phyloP scores from a whole-genome alignment of 1,140 invertebrate genomes.

The Bursaphelenchus mucronatus region DNA sequence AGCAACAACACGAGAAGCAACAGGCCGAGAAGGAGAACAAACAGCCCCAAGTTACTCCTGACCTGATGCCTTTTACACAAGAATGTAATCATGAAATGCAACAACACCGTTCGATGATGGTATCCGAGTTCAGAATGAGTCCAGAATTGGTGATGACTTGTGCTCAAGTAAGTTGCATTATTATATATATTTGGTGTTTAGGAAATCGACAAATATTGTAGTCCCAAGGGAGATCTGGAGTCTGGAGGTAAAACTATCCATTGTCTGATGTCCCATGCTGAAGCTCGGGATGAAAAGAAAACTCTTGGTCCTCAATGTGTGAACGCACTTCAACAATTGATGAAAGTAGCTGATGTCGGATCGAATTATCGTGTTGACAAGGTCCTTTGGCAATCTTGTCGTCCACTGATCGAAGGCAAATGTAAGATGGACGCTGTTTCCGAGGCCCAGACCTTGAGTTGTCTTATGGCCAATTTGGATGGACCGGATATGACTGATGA shows the following conservation, averaged over 20 bases:
- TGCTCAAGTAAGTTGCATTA: constrained; percentile 71
- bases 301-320: constrained; percentile 49
- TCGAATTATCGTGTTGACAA: constrained; percentile 59
- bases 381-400: constrained; percentile 57
- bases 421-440: constrained; percentile 54
- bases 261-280: constrained; percentile 86
- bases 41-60: constrained; percentile 22
- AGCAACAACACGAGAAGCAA: constrained; percentile 43
- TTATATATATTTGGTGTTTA: constrained; percentile 53
- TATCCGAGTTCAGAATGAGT: constrained; percentile 85
- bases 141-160: constrained; percentile 85
- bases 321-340: constrained; percentile 44
- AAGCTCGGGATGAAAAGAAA: constrained; percentile 50
- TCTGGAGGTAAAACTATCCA: constrained; percentile 82
- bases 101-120: constrained; percentile 79
- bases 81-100: constrained; percentile 78
- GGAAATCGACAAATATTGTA: constrained; percentile 70
- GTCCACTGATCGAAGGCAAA: constrained; percentile 51
- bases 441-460: constrained; percentile 70
- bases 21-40: constrained; percentile 32
- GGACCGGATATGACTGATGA: constrained; percentile 76
- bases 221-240: constrained; percentile 65
- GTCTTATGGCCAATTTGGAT: constrained; percentile 84
- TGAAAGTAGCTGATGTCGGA: constrained; percentile 59
- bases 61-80: constrained; percentile 62